These are phyloP conservation scores for Uria aalge DNA, from an alignment of 2,113 vertebrate genomes.

Conservation along the genomic window DNA sequence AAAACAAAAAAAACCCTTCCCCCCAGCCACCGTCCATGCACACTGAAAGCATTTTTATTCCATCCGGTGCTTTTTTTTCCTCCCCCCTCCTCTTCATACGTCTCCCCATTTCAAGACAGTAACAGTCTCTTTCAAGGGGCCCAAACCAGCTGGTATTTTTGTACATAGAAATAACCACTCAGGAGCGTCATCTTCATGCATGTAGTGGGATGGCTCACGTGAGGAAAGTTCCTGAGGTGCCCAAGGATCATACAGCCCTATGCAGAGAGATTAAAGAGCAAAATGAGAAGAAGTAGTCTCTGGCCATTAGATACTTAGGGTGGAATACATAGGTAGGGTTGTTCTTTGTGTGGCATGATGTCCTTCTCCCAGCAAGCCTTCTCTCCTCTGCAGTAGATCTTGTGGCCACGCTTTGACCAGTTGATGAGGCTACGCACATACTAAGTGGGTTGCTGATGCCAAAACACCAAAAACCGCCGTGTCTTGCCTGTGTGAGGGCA, in stretches of 20 bases:
- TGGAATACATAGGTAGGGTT: fast-evolving
- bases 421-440: background rate
- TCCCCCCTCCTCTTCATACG: background rate
- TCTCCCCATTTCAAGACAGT: background rate
- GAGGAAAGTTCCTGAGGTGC: background rate
- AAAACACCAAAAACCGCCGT: background rate
- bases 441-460: background rate
- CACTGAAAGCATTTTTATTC: conserved; percentile 1
- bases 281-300: background rate
- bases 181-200: background rate
- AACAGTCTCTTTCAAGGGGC: background rate
- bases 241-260: background rate
- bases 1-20: background rate
- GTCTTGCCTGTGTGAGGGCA: background rate
- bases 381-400: background rate
- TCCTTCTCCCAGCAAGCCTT: background rate
- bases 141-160: background rate
- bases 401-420: background rate
- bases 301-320: background rate
- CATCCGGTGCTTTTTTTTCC: fast-evolving
- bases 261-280: background rate
- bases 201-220: background rate
- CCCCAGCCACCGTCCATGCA: background rate
- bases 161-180: background rate
- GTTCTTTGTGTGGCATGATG: background rate